Evolutionary conservation across 2,888 invertebrate genomes (phyloP).

Genomic region (Apoderus coryli): DNA sequence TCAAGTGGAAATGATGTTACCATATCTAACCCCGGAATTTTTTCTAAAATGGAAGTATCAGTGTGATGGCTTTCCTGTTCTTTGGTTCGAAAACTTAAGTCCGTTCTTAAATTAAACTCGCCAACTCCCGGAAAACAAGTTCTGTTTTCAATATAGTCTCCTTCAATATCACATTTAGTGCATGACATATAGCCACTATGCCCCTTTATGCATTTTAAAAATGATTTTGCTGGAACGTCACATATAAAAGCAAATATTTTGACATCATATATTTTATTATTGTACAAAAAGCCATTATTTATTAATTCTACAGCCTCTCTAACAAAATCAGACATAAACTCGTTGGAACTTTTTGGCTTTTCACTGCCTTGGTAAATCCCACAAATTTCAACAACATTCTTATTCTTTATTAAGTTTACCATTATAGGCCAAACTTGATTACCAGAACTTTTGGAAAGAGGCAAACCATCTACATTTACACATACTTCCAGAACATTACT

Average conservation of each 20-base stretch:
- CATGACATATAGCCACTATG: conserved; percentile 6
- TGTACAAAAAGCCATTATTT: conserved; percentile 6
- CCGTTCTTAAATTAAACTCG: conserved; percentile 5
- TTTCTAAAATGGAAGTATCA: conserved; percentile 1
- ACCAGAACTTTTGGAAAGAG: conserved; percentile 8
- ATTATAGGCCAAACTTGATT: conserved; percentile 9
- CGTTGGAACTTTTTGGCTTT: conserved; percentile 8
- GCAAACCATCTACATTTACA: conserved; percentile 9
- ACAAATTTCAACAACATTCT: conserved; percentile 4
- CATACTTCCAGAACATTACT: conserved; percentile 2
- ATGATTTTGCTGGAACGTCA: conserved; percentile 5
- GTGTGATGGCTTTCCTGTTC: conserved; percentile 4
- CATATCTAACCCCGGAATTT: conserved; percentile 4
- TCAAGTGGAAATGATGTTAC: conserved; percentile 1
- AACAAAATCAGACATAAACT: conserved; percentile 8
- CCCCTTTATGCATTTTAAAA: conserved; percentile 8
- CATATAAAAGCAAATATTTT: conserved; percentile 7
- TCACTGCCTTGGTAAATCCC: conserved; percentile 7
- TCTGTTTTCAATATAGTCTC: not conserved
- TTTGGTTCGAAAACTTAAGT: conserved; percentile 1
- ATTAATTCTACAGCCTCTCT: conserved; percentile 2
- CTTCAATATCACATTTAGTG: conserved; percentile 7
- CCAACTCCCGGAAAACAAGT: conserved; percentile 4
- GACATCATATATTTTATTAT: not conserved
- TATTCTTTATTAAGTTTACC: conserved; percentile 5